Evolutionary conservation across 2,797 vertebrate species (phyloP).

Genomic region (Poeciliopsis presidionis): DNA sequence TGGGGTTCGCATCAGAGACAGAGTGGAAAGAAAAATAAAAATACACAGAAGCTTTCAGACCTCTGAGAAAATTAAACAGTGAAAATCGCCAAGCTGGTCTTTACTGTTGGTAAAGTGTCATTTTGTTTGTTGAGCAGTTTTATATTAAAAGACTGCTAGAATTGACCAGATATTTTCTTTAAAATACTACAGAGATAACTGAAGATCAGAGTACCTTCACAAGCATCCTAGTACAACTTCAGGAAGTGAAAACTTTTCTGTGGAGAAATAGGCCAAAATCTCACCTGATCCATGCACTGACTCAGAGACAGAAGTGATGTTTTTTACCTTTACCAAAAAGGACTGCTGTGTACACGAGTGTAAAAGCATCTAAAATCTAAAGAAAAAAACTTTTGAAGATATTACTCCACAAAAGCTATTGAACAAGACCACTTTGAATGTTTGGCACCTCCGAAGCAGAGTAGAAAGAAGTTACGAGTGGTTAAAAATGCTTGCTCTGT

Average conservation of each 20-base stretch:
- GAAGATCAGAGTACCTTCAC: too few relatives aligned
- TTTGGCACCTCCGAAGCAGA: not conserved
- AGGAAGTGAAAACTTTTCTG: too few relatives aligned
- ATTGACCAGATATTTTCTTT: too few relatives aligned
- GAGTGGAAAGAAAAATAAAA: constrained; percentile 53
- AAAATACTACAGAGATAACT: too few relatives aligned
- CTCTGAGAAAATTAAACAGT: constrained; percentile 39
- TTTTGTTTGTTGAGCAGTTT: not conserved
- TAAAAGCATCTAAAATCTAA: constrained; percentile 20
- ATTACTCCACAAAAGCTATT: not conserved
- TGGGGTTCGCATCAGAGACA: constrained; percentile 63
- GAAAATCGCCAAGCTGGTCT: constrained; percentile 15
- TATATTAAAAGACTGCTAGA: too few relatives aligned
- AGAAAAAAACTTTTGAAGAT: constrained; percentile 22
- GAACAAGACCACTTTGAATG: not conserved
- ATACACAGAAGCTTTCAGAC: constrained; percentile 38
- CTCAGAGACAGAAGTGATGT: too few relatives aligned
- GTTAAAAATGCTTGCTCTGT: not conserved
- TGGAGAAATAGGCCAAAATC: too few relatives aligned
- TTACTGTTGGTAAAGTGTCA: constrained; percentile 10
- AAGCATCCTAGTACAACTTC: too few relatives aligned
- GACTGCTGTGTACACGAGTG: not conserved
- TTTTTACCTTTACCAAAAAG: not conserved
- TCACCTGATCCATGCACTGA: too few relatives aligned
- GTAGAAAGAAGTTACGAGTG: not conserved